These are phyloP conservation scores for Hydraecia micacea DNA, from an alignment of 2,888 invertebrate species.

Conservation along the genomic window DNA sequence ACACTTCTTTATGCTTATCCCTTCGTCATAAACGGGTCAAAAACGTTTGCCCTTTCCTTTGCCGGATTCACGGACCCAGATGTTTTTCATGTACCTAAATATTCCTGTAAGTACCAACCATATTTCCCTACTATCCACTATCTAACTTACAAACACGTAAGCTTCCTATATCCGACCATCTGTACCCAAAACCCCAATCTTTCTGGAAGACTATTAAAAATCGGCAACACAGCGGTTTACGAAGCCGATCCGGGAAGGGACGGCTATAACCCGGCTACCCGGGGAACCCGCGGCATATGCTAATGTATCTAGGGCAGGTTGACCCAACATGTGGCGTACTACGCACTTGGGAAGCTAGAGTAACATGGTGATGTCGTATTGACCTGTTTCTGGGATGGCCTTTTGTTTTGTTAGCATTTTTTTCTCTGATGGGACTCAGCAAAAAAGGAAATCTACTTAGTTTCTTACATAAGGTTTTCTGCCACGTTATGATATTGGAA, in stretches of 20 bases:
- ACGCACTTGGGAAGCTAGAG: conserved; percentile 29
- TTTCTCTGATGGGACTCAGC: conserved; percentile 13
- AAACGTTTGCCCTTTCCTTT: neutral
- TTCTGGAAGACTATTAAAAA: conserved; percentile 50
- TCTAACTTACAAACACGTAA: conserved; percentile 4
- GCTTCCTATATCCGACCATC: conserved; percentile 14
- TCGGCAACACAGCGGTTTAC: conserved; percentile 44
- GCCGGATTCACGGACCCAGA: neutral
- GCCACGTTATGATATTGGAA: too few relatives aligned
- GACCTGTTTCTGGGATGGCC: conserved; percentile 32
- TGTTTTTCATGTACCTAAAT: neutral
- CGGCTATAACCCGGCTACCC: conserved; percentile 42
- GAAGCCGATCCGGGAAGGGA: conserved; percentile 55
- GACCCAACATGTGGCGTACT: conserved; percentile 47
- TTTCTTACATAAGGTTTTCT: neutral
- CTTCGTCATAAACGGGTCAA: neutral
- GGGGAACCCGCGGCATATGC: conserved; percentile 46
- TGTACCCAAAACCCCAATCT: conserved; percentile 42
- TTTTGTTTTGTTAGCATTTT: conserved; percentile 24
- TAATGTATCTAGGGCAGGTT: conserved; percentile 52
- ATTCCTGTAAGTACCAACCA: neutral
- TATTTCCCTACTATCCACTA: conserved; percentile 2
- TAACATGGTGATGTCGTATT: conserved; percentile 24
- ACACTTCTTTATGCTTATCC: neutral
- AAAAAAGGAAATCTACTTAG: neutral